Percentiles rank a stretch among this genome's conserved stretches.
Evolutionary conservation across 2,888 invertebrate species (phyloP).

Genomic region (Latheticus oryzae): DNA sequence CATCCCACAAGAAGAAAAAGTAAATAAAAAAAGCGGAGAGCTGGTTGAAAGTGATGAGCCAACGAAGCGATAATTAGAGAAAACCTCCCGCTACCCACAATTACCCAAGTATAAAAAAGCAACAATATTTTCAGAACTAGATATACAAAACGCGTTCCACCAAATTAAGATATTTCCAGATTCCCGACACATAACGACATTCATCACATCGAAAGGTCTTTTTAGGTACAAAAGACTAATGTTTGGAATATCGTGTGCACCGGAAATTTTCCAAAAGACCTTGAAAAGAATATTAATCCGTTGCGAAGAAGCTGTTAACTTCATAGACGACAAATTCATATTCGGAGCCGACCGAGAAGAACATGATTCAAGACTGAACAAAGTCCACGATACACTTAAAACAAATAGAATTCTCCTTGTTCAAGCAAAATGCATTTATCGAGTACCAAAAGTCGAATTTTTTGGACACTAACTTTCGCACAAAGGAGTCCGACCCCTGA

Average conservation of each 20-base stretch:
- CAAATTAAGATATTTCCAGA: slow-evolving; percentile 56
- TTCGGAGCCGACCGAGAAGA: too few species aligned
- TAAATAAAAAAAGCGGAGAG: slow-evolving; percentile 48
- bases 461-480: too few species aligned
- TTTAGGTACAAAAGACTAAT: slow-evolving; percentile 59
- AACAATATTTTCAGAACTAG: slow-evolving; percentile 46
- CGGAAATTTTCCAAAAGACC: slow-evolving; percentile 55
- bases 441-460: too few species aligned
- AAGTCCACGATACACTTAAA: too few species aligned
- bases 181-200: slow-evolving; percentile 56
- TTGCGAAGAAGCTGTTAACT: slow-evolving; percentile 55
- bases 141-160: slow-evolving; percentile 58
- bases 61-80: slow-evolving; percentile 48
- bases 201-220: slow-evolving; percentile 51
- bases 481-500: too few species aligned
- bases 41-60: slow-evolving; percentile 44
- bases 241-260: slow-evolving; percentile 62
- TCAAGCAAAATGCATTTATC: too few species aligned
- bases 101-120: too few species aligned
- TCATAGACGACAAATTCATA: too few species aligned
- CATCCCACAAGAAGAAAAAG: slow-evolving; percentile 48
- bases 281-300: slow-evolving; percentile 56
- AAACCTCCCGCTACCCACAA: slow-evolving; percentile 48
- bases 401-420: too few species aligned
- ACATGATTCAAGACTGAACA: too few species aligned